Conservation (phyloP, 2,113 vertebrate species). For the Alouatta palliata region DNA sequence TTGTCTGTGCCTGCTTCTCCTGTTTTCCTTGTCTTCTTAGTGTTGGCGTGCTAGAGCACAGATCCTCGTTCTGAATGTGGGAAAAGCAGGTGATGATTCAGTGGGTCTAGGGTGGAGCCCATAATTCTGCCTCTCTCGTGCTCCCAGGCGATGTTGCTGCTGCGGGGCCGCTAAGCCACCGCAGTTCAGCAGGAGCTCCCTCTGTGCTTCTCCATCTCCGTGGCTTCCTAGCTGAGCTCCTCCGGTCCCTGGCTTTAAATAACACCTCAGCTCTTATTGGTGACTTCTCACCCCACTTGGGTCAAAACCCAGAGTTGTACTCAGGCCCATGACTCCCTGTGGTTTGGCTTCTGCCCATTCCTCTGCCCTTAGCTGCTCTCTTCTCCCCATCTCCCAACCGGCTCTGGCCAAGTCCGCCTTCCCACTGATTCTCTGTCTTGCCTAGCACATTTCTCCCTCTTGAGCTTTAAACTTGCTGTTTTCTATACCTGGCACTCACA, state of each 20-base stretch:
- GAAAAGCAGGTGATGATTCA: neutral
- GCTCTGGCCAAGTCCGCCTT: neutral
- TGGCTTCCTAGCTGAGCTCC: neutral
- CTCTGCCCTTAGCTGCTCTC: neutral
- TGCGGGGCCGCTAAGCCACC: neutral
- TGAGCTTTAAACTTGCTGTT: neutral
- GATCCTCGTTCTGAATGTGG: neutral
- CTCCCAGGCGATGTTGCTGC: neutral
- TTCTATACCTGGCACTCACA: rapidly evolving
- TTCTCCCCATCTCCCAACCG: neutral
- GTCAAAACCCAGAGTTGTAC: neutral
- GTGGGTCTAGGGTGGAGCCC: neutral
- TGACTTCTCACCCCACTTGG: neutral
- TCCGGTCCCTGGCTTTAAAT: neutral
- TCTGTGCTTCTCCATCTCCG: neutral
- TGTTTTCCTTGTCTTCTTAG: too few species aligned
- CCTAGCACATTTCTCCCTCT: neutral
- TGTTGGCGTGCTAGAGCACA: neutral
- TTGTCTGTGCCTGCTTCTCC: neutral
- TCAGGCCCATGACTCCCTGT: neutral
- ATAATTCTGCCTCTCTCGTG: neutral
- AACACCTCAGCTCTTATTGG: neutral
- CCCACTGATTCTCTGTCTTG: rapidly evolving
- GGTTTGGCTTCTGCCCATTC: neutral
- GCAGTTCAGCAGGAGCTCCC: neutral